Evolutionary conservation across 2,888 invertebrate species (phyloP).

Genomic region (Gari tellinella): DNA sequence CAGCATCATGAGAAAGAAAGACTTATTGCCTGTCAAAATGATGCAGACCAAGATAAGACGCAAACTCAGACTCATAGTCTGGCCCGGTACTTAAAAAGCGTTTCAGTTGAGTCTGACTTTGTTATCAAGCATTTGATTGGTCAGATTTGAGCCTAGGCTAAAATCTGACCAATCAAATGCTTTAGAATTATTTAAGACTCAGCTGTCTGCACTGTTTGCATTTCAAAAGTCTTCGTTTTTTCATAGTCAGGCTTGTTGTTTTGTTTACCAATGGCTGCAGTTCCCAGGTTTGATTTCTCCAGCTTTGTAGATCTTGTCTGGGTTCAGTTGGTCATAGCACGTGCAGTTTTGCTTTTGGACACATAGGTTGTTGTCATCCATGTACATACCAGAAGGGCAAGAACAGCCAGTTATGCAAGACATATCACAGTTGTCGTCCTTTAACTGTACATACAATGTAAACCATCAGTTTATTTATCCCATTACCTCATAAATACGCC

Average conservation of each 20-base stretch:
- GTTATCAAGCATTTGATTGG: no score
- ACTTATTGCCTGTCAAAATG: no score
- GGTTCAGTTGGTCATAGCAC: conserved; percentile 45
- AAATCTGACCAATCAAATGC: no score
- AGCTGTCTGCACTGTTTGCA: background rate
- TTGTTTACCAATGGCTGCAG: conserved; percentile 53
- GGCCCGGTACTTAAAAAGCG: no score
- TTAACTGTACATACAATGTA: conserved; percentile 26
- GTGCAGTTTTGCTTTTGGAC: conserved; percentile 51
- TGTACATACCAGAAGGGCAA: conserved; percentile 36
- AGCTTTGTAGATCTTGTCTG: conserved; percentile 17
- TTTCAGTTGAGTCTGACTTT: no score
- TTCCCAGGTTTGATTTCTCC: conserved; percentile 27
- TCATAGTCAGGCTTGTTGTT: background rate
- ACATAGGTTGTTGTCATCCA: conserved; percentile 42
- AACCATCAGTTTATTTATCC: no score
- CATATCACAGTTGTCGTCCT: conserved; percentile 43
- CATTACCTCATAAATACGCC: no score
- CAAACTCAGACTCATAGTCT: no score
- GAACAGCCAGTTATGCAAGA: conserved; percentile 56
- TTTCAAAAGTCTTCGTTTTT: background rate
- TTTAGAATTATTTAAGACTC: no score
- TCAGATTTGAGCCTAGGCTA: no score
- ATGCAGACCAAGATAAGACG: no score
- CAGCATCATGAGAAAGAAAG: no score